phyloP scores from a whole-genome alignment of 2,888 invertebrate species.

The Andrena chrysosceles region DNA sequence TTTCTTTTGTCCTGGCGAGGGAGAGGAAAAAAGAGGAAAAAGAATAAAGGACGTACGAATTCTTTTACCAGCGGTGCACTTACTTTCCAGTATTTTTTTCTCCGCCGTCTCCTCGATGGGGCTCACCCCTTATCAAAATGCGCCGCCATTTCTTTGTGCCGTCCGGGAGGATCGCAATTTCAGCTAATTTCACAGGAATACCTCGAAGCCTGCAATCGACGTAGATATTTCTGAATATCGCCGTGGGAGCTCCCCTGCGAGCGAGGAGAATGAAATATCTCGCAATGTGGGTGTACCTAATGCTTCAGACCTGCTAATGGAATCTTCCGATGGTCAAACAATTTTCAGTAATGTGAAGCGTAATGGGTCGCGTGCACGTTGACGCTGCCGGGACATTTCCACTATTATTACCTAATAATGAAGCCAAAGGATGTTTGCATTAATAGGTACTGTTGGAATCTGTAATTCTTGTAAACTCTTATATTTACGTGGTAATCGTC shows the following conservation, averaged over 20 bases:
- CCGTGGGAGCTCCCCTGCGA: not conserved
- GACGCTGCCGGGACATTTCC: not conserved
- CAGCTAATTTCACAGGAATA: slow-evolving; percentile 24
- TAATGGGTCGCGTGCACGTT: not conserved
- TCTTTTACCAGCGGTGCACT: not conserved
- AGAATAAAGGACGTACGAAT: no score
- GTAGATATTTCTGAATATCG: slow-evolving; percentile 25
- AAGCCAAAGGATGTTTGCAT: not conserved
- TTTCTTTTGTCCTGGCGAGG: not conserved
- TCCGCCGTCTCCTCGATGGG: not conserved
- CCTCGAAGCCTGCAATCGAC: slow-evolving; percentile 15
- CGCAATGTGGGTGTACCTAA: slow-evolving; percentile 14
- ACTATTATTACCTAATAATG: slow-evolving; percentile 6
- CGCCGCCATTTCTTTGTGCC: not conserved
- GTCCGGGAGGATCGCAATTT: not conserved
- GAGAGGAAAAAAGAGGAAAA: not conserved
- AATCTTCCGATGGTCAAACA: slow-evolving; percentile 41
- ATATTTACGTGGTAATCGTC: not conserved
- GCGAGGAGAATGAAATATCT: slow-evolving; percentile 30
- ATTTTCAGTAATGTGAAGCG: slow-evolving; percentile 31
- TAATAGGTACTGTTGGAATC: not conserved
- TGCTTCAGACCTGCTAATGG: slow-evolving; percentile 36
- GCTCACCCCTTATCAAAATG: slow-evolving; percentile 13
- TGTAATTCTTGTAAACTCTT: not conserved
- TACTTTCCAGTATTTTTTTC: not conserved